Base-by-base conservation (phyloP, 2,888 invertebrate species). In the Tribolium freemani region DNA sequence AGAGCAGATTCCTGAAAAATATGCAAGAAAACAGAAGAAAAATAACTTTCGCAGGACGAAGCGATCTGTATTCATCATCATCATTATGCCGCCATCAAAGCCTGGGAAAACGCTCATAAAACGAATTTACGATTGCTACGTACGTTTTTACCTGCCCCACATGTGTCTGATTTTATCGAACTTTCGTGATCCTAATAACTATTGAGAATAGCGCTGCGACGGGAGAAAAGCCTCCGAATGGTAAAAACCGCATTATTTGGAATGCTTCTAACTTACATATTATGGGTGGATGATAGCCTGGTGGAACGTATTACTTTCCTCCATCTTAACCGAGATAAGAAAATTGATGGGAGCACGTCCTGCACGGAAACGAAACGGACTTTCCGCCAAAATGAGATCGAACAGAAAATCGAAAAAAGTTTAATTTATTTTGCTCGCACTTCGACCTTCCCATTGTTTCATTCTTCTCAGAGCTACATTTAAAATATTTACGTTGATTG, bases 321-420 rank as follows among this genome's bases (percentile, higher is more conserved):
- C 46, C 44, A 31, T 68, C 16, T 50, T 30, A 16, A 10, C 30
- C 20, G 48, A 57, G 31, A 56, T 48, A 30, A 31, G 21, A n/a
- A 67, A 67, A 50, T 58, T 69, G 50, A 82, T 80, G 79, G 75
- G 76, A 78, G 75, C 64, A 64, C 64, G 64, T 54, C 21, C 20
- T 13, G 10, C 38, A 20, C 53, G 53, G 64, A 45, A 64, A 61
- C 26, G 58, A 20, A n/a, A 46, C 26, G 13, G 38, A 20, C 9
- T 20, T 75, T 76, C 76, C 74, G 72, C 75, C 75, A 75, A 72
- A 74, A 76, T 77, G 74, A 77, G 77, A 79, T 80, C 76, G 79
- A 79, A 80, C 76, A 78, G 76, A 79, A 79, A 80, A 77, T 79
- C 77, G 79, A 78, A 75, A 78, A 79, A 76, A 78, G 78, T 76